Base-by-base conservation (phyloP, 1,140 invertebrate species). In the Hylaeus volcanicus region DNA sequence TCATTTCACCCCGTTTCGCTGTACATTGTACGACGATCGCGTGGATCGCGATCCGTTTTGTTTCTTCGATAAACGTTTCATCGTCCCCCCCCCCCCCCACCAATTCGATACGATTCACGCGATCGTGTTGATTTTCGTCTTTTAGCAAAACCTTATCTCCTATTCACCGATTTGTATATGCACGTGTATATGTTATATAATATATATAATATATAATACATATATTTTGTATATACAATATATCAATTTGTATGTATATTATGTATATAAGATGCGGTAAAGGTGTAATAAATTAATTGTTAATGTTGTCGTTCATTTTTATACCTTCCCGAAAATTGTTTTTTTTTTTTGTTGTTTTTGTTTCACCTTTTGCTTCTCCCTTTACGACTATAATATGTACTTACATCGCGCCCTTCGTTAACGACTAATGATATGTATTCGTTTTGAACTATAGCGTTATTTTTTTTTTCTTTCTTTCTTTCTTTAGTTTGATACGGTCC, bases 401-500 rank as follows among this genome's bases (percentile, higher is more conserved):
- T 88, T 80, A 82, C 64, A 48, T 74, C 81, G 86, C 81, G 66
- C 8, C 41, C 69, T 70, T 48, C 78, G 81, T 60, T 86, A 87
- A 81, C n/a, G 84, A 68, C 82, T 89, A 89, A 66, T 89, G 88
- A 89, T 89, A 89, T 89, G 89, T 89, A 89, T 87, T 86, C 70
- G 82, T 88, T 86, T 89, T 89, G 88, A 89, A 89, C 87, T 89
- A 89, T 89, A 75, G 79, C 85, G 64, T 87, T 26, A 26, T 26
- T 26, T 26, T 26, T 26, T 26, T 26, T 26, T 26, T 26, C 26
- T 26, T 26, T 26, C 26, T 26, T 26, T 26, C 26, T 26, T 26
- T 26, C 26, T 26, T 85, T 88, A 86, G 78, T 89, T 89, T 89
- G 85, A 88, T 89, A 75, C 69, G 74, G 85, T 51, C 64, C 53